phyloP scores from a whole-genome alignment of 2,797 vertebrate genomes.

The Tapirus indicus region DNA sequence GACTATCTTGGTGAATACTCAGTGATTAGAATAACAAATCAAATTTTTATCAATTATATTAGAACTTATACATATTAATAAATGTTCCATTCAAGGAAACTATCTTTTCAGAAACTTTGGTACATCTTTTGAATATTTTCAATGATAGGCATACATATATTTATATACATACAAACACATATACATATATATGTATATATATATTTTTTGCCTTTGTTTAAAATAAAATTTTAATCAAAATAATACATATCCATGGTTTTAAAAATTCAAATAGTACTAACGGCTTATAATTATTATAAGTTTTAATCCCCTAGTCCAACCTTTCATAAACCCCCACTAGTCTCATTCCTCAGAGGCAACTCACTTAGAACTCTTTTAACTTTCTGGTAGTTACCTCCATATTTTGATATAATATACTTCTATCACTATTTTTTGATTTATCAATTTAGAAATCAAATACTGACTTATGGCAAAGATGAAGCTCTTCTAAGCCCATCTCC shows the following conservation, averaged over 20 bases:
- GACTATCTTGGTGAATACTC: neutral
- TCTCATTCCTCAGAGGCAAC: slow-evolving; percentile 1
- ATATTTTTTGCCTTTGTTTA: slow-evolving; percentile 34
- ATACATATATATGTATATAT: neutral
- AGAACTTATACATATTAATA: slow-evolving; percentile 55
- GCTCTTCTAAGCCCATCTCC: neutral
- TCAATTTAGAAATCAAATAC: slow-evolving; percentile 48
- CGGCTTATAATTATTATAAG: neutral
- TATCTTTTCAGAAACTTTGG: slow-evolving; percentile 45
- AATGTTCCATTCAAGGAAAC: slow-evolving; percentile 52
- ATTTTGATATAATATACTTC: slow-evolving; percentile 16
- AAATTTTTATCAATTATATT: slow-evolving; percentile 20
- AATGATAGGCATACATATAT: neutral
- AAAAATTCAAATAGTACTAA: slow-evolving; percentile 48
- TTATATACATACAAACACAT: neutral
- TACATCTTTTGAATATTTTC: slow-evolving; percentile 23
- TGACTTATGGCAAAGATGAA: neutral
- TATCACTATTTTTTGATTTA: slow-evolving; percentile 16
- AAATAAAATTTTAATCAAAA: slow-evolving; percentile 67
- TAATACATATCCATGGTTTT: neutral
- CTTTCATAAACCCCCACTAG: neutral
- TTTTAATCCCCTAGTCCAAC: neutral
- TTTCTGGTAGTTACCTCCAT: neutral
- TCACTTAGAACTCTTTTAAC: neutral
- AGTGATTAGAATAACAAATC: slow-evolving; percentile 25